phyloP scores from a whole-genome alignment of 2,888 invertebrate genomes.

The Vanessa cardui region DNA sequence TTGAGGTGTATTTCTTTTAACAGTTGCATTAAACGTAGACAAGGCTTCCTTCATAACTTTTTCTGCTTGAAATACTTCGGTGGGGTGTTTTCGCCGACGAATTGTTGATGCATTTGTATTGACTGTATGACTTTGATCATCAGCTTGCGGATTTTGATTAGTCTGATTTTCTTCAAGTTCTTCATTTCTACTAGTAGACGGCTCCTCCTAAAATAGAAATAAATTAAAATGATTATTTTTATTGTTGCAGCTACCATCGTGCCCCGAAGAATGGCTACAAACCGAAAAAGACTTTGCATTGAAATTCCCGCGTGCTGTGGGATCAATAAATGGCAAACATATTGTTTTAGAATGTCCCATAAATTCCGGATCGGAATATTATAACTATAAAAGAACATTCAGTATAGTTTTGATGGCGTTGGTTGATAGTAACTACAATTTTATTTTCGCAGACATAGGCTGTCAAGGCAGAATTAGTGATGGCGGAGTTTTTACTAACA shows the following conservation, averaged over 20 bases:
- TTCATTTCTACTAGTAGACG: conserved; percentile 21
- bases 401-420: conserved; percentile 42
- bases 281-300: conserved; percentile 13
- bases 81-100: background rate
- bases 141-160: background rate
- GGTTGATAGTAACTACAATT: conserved; percentile 40
- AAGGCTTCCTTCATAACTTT: conserved; percentile 40
- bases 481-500: too few species aligned
- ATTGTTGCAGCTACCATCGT: conserved; percentile 21
- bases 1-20: conserved; percentile 33
- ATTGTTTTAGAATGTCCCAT: conserved; percentile 35
- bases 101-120: conserved; percentile 1
- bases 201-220: conserved; percentile 26
- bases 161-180: background rate
- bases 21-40: conserved; percentile 35
- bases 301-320: conserved; percentile 23
- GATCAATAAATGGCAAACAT: conserved; percentile 20
- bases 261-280: background rate
- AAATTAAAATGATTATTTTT: conserved; percentile 28
- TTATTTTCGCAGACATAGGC: conserved; percentile 42
- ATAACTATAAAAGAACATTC: conserved; percentile 39
- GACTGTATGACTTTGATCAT: background rate
- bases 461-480: conserved; percentile 34
- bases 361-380: conserved; percentile 38
- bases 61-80: conserved; percentile 30